These are phyloP conservation scores for Hylyphantes graminicola DNA, from an alignment of 1,140 invertebrate genomes.

Conservation along the genomic window DNA sequence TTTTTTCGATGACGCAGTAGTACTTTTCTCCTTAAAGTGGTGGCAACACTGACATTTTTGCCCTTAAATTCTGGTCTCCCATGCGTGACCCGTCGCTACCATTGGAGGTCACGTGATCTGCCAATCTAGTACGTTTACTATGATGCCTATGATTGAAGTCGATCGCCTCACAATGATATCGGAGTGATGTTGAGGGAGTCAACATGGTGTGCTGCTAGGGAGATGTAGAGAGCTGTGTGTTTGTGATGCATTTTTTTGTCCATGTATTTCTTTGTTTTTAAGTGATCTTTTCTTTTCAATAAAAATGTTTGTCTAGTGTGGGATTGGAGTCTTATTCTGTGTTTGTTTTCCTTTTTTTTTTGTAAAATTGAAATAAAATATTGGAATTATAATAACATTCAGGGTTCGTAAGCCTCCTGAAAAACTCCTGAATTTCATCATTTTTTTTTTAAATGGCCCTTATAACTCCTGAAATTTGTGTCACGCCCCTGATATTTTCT, in stretches of 20 bases:
- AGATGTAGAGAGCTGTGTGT: background rate
- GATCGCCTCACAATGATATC: background rate
- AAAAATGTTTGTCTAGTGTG: background rate
- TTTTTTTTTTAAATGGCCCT: background rate
- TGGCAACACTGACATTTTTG: no score
- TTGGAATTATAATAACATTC: background rate
- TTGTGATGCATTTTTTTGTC: slow-evolving; percentile 6
- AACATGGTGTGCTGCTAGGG: background rate
- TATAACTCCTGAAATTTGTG: background rate
- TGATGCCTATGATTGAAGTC: no score
- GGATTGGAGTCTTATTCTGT: background rate
- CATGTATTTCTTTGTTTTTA: background rate
- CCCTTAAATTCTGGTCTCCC: no score
- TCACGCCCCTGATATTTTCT: no score
- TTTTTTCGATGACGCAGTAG: no score
- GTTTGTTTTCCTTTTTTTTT: background rate
- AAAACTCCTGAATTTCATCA: background rate
- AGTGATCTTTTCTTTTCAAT: background rate
- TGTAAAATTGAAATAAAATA: background rate
- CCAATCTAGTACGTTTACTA: no score
- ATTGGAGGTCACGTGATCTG: no score
- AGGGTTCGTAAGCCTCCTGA: background rate
- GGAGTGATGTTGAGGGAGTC: background rate
- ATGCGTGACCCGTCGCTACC: no score
- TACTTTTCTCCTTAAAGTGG: no score